Evolutionary conservation across 2,888 invertebrate genomes (phyloP), one percentile per base, ranked within the genome.

Genomic region (Hypsopygia costalis): DNA sequence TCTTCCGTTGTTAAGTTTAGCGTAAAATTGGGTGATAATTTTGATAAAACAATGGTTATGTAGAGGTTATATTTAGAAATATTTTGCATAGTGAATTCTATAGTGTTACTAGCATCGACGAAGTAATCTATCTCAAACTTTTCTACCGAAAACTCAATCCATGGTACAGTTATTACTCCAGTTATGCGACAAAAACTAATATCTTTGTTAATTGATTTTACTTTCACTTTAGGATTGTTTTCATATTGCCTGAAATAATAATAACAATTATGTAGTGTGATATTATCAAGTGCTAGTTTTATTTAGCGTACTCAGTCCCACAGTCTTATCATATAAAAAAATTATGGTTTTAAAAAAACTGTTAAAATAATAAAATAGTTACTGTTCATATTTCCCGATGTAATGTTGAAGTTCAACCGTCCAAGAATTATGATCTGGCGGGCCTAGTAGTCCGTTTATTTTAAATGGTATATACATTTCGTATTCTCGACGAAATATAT

Each of bases 371-470:
- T 36, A 10, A n/a, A 12, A 36, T 41, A 25, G 12, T 66, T 62
- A 87, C 87, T 73, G 58, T 52, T 81, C 78, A 52, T 66, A 66
- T 51, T 69, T 53, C 31, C 69, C 67, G 25, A 75, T 69, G 43
- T 82, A 88, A 58, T 78, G 60, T 11, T 65, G 66, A 28, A 83
- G 57, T 55, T 85, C 81, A 12, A 74, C 76, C 6, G 83, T 74
- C 34, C 46, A 49, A 16, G 60, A 31, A 55, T 69, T 55, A 55
- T 71, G 43, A 49, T 70, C 51, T 3, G 90, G 86, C 5, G 92
- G 92, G 0, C 92, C 92, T 34, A 92, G 52, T 30, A 92, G 62
- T 38, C 80, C 82, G 54, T 93, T 93, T 10, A 92, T 71, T 54
- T 90, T 76, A 43, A 91, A 81, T 0, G 93, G 92, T 37, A 92